Evolutionary conservation across 2,797 vertebrate species (phyloP), one percentile per base, ranked within the genome.

Genomic region (Chelon labrosus): DNA sequence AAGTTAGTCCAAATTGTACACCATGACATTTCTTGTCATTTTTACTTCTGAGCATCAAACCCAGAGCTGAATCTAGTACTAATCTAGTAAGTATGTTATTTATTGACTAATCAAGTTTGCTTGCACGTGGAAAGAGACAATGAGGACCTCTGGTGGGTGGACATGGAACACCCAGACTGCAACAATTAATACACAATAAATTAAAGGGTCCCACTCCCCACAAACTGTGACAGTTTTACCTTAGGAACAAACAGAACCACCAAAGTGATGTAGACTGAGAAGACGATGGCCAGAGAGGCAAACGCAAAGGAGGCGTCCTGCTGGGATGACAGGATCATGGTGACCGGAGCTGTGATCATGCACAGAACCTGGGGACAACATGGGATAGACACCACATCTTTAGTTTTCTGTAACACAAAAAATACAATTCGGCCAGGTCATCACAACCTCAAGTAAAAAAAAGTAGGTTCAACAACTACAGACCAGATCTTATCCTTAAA

Each of bases 251-350:
- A 97, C 19, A 97, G 95, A 66, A 97, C 96, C 2, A 97, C 96
- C 65, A 97, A 88, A 1, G 96, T 97, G 83, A 97, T 97, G 83
- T 97, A 97, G 82, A 96, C 96, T 0, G 96, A 97, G 91, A 97
- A 97, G 72, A 97, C 94, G 0, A 97, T 96, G 68, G 96, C 96
- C 19, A 97, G 86, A 0, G 96, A 95, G 31, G 96, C 96, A 0
- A 97, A 97, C 53, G 96, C 96, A 0, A 97, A 97, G 66, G 96
- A 96, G 0, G 96, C 96, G 0, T 97, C 96, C 89, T 97, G 96
- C 79, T 97, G 96, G 12, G 96, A 97, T 47, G 95, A 96, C 53
- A 97, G 94, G 82, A 97, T 97, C 96, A 97, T 97, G 88, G 96
- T 97, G 78, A 97, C 96, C 0, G 96, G 96, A 1, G 96, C 96